Conservation (phyloP, 2,888 invertebrate genomes). For the Lasioglossum villosulum region DNA sequence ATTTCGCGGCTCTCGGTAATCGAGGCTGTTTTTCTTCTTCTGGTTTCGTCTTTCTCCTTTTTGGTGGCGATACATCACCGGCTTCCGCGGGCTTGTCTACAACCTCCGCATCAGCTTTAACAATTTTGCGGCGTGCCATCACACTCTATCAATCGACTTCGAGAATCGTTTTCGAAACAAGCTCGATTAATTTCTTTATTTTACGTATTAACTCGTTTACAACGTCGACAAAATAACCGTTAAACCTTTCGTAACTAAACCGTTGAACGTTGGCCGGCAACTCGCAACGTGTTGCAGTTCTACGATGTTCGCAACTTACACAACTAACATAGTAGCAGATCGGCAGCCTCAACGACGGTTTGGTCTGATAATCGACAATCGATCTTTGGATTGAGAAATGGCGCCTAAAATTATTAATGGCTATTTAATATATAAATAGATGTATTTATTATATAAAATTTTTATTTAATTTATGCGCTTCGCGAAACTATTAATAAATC, state of each 20-base stretch:
- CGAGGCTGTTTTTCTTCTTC: constrained; percentile 45
- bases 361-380: constrained; percentile 59
- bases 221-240: constrained; percentile 12
- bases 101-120: constrained; percentile 62
- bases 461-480: neutral
- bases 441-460: neutral
- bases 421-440: neutral
- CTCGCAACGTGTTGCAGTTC: constrained; percentile 45
- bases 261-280: constrained; percentile 42
- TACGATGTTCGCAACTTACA: constrained; percentile 38
- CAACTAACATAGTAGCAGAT: constrained; percentile 60
- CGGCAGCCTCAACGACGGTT: constrained; percentile 39
- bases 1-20: constrained; percentile 63
- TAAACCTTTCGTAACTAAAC: constrained; percentile 7
- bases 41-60: constrained; percentile 58
- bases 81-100: constrained; percentile 55
- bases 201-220: neutral
- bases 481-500: neutral
- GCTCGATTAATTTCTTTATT: neutral
- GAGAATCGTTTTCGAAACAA: constrained; percentile 12
- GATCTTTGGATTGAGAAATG: constrained; percentile 54
- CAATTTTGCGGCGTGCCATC: constrained; percentile 70
- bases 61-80: constrained; percentile 64
- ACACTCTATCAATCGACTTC: neutral
- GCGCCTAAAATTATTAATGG: constrained; percentile 3